Evolutionary conservation across 2,113 vertebrate genomes (phyloP).

Genomic region (Forbesichthys papilliferus): DNA sequence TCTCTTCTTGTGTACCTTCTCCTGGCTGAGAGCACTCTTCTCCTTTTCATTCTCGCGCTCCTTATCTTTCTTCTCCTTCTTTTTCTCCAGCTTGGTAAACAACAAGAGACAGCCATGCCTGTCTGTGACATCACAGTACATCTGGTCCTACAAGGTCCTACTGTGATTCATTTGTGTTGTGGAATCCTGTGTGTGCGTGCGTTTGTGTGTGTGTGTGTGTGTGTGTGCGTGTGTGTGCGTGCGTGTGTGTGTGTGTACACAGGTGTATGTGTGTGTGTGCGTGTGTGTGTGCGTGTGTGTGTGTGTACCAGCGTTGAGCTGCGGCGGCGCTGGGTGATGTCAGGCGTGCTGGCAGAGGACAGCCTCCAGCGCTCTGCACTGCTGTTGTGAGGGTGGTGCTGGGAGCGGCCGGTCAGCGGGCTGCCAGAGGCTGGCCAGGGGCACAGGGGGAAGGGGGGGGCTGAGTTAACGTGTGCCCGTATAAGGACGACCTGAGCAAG

Average conservation of each 20-base stretch:
- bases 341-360: constrained; percentile 80
- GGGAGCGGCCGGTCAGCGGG: constrained; percentile 83
- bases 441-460: constrained; percentile 83
- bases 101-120: background rate
- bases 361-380: constrained; percentile 78
- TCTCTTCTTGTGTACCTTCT: constrained; percentile 86
- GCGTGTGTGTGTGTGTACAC: background rate
- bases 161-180: background rate
- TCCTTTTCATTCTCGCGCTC: constrained; percentile 93
- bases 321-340: constrained; percentile 76
- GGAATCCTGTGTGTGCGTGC: background rate
- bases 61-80: constrained; percentile 97
- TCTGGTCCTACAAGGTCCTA: background rate
- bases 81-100: constrained; percentile 77
- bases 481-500: background rate
- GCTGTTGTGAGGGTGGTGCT: constrained; percentile 81
- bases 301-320: constrained; percentile 78
- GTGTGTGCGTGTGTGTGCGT: background rate
- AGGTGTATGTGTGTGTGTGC: background rate
- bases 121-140: too few species aligned
- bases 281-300: background rate
- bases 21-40: constrained; percentile 84
- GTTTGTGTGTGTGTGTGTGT: constrained; percentile 6
- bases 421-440: constrained; percentile 89
- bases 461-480: constrained; percentile 50